Evolutionary conservation across 2,888 invertebrate species (phyloP).

Genomic region (Melipona bicolor): DNA sequence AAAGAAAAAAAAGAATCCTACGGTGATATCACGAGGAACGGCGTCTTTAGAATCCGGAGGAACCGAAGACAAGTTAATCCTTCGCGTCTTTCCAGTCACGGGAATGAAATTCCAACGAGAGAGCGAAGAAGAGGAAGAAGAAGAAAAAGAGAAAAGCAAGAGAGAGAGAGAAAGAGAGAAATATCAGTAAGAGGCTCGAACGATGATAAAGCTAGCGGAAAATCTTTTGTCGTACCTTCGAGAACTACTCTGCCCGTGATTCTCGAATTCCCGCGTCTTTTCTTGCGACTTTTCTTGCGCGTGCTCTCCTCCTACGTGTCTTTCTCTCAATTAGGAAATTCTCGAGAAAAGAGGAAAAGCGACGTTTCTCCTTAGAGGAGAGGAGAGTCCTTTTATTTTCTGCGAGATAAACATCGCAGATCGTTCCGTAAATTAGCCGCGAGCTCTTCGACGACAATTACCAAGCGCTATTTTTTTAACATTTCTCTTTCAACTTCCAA

Average conservation of each 20-base stretch:
- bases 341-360: not conserved
- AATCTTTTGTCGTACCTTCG: conserved; percentile 21
- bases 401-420: too few species aligned
- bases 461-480: too few species aligned
- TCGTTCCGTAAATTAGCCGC: too few species aligned
- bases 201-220: not conserved
- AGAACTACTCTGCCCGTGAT: not conserved
- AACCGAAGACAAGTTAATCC: conserved; percentile 14
- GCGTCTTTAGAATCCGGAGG: not conserved
- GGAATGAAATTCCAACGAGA: not conserved
- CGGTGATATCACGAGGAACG: too few species aligned
- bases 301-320: too few species aligned
- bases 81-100: not conserved
- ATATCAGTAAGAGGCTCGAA: not conserved
- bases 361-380: not conserved
- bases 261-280: not conserved
- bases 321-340: conserved; percentile 17
- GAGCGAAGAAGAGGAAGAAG: not conserved
- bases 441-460: too few species aligned
- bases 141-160: not conserved
- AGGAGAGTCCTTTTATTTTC: not conserved
- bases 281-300: not conserved
- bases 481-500: too few species aligned
- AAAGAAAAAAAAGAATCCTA: too few species aligned
- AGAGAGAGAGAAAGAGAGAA: not conserved